Percentiles rank a stretch among this genome's conserved stretches.
Conservation (phyloP, 2,888 invertebrate species). For the Dolomedes plantarius region DNA sequence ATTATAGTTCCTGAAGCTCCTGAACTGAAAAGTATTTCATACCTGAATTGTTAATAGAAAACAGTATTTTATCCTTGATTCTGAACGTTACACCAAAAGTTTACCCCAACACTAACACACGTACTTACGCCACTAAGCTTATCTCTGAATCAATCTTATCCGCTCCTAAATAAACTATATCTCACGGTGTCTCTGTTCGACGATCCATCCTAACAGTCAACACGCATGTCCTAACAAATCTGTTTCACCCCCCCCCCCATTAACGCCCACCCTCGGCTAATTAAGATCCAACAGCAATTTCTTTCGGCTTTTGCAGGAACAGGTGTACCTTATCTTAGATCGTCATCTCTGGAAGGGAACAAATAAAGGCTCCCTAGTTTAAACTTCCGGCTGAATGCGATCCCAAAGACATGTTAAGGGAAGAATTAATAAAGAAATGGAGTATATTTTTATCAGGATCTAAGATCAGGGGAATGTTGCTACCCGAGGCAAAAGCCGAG, state of each 20-base stretch:
- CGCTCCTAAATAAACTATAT: no score
- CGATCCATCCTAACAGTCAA: neutral
- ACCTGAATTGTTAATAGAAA: no score
- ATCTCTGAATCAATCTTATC: no score
- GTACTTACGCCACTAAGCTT: no score
- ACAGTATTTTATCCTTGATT: no score
- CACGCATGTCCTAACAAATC: neutral
- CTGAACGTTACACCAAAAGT: no score
- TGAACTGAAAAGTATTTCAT: no score
- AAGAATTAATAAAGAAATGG: neutral
- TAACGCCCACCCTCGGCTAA: neutral
- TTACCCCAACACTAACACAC: no score
- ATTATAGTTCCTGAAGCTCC: no score
- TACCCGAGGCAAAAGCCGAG: no score
- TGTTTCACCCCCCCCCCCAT: neutral
- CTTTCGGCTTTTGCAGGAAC: conserved; percentile 1
- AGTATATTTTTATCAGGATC: conserved; percentile 23
- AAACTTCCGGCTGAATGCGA: conserved; percentile 39
- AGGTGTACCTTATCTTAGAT: conserved; percentile 53
- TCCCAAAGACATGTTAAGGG: conserved; percentile 9
- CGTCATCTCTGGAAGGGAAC: conserved; percentile 19
- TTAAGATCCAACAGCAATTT: neutral
- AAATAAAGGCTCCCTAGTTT: conserved; percentile 46
- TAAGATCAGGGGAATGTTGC: conserved; percentile 5
- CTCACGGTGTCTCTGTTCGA: no score